These are phyloP conservation scores for Brachionus rubens DNA, from an alignment of 1,140 invertebrate genomes.

Conservation along the genomic window DNA sequence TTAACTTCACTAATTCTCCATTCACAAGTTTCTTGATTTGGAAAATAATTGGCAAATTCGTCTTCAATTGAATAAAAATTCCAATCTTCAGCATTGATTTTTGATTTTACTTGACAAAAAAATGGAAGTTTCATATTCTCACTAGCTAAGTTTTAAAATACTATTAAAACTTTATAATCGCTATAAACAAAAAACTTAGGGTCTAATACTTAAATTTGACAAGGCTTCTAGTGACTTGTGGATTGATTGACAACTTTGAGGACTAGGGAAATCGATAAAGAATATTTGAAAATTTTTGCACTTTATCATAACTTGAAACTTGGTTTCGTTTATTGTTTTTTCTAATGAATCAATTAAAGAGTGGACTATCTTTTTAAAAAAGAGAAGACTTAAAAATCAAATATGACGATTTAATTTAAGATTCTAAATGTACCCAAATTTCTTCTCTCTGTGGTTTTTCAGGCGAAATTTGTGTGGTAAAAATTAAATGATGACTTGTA, in stretches of 20 bases:
- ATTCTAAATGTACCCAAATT: slow-evolving; percentile 39
- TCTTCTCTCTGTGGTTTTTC: not conserved
- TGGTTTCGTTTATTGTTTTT: not conserved
- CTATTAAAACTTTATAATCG: not conserved
- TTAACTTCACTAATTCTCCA: slow-evolving; percentile 42
- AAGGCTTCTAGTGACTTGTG: slow-evolving; percentile 29
- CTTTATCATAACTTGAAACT: slow-evolving; percentile 25
- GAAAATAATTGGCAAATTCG: not conserved
- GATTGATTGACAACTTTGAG: slow-evolving; percentile 12
- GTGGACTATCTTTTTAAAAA: slow-evolving; percentile 36
- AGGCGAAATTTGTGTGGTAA: not conserved
- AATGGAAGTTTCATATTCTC: slow-evolving; percentile 44
- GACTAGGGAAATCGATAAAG: slow-evolving; percentile 33
- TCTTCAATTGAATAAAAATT: slow-evolving; percentile 26
- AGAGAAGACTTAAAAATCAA: not conserved
- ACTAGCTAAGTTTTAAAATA: not conserved
- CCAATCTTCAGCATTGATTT: slow-evolving; percentile 1
- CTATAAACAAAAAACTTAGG: not conserved
- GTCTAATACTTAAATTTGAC: slow-evolving; percentile 19
- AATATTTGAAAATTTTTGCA: slow-evolving; percentile 42
- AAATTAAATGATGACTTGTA: slow-evolving; percentile 45
- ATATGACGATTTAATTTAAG: not conserved
- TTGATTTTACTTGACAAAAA: slow-evolving; percentile 16
- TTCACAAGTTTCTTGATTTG: not conserved
- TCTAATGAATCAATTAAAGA: slow-evolving; percentile 31